These are phyloP conservation scores for Escarpia spicata DNA, from an alignment of 2,888 invertebrate species.

Conservation along the genomic window DNA sequence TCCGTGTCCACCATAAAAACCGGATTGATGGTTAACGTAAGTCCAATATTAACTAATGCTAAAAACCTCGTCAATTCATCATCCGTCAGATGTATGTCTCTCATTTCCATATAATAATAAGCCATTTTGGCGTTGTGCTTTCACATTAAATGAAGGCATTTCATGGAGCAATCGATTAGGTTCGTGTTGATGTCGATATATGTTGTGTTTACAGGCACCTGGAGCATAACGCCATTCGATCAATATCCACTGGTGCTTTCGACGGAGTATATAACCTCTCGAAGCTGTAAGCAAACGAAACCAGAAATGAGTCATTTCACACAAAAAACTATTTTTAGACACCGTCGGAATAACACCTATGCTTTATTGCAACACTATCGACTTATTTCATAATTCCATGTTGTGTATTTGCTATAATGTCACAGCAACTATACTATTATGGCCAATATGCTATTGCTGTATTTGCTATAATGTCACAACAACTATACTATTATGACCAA, in stretches of 20 bases:
- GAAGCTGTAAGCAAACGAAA: neutral
- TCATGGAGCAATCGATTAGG: neutral
- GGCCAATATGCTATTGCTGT: no score
- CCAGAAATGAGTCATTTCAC: neutral
- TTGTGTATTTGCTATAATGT: no score
- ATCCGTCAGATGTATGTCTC: neutral
- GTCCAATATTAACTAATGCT: neutral
- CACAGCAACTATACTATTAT: no score
- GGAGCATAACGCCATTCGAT: neutral
- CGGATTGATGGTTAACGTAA: neutral
- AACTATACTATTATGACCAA: no score
- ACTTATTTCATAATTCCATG: no score
- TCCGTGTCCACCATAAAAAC: neutral
- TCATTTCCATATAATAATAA: neutral
- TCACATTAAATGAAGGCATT: neutral
- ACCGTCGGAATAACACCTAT: neutral
- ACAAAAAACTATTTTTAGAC: neutral
- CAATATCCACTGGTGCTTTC: neutral
- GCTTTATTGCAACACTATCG: no score
- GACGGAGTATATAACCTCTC: neutral
- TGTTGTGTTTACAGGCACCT: neutral
- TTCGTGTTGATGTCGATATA: neutral
- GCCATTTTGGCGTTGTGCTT: neutral
- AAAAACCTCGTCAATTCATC: neutral
- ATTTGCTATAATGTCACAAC: no score